A percentile compares a stretch with the other conserved stretches of the same genome.
These are phyloP conservation scores for Caenorhabditis sinica DNA, from an alignment of 2,888 invertebrate species.

Conservation along the genomic window DNA sequence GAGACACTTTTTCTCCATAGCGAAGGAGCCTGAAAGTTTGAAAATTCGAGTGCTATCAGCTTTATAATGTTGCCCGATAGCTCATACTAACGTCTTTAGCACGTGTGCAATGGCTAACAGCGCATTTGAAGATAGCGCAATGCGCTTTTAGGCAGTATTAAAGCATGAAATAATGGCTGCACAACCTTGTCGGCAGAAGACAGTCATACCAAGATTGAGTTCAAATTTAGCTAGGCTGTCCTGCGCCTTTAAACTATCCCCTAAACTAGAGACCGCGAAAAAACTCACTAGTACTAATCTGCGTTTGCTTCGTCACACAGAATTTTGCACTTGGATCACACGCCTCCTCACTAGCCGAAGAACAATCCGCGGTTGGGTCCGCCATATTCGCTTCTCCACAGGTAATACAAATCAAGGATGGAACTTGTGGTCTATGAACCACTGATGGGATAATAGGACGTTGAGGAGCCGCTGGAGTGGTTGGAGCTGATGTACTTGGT, in stretches of 20 bases:
- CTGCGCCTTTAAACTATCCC: too few relatives aligned
- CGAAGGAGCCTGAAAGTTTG: slow-evolving; percentile 72
- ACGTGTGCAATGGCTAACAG: too few relatives aligned
- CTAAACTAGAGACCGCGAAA: too few relatives aligned
- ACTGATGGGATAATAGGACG: slow-evolving; percentile 48
- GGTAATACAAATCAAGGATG: slow-evolving; percentile 53
- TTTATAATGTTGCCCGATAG: too few relatives aligned
- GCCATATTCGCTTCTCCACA: slow-evolving; percentile 70
- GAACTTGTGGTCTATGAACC: slow-evolving; percentile 20
- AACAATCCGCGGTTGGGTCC: slow-evolving; percentile 77
- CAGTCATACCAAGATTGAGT: too few relatives aligned
- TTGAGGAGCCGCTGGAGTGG: slow-evolving; percentile 20
- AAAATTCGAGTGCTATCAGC: neutral
- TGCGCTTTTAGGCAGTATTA: too few relatives aligned
- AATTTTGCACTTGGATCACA: slow-evolving; percentile 45
- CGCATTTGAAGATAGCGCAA: too few relatives aligned
- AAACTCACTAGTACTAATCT: slow-evolving; percentile 72
- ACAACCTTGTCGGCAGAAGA: too few relatives aligned
- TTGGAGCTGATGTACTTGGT: slow-evolving; percentile 19
- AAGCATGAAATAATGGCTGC: too few relatives aligned
- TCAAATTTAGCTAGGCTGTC: too few relatives aligned
- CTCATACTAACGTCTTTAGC: too few relatives aligned
- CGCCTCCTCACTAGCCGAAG: slow-evolving; percentile 37
- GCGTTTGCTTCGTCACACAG: slow-evolving; percentile 80
- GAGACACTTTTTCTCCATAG: slow-evolving; percentile 78